Evolutionary conservation across 2,113 vertebrate genomes (phyloP).

Genomic region (Ptychochromis oligacanthus): DNA sequence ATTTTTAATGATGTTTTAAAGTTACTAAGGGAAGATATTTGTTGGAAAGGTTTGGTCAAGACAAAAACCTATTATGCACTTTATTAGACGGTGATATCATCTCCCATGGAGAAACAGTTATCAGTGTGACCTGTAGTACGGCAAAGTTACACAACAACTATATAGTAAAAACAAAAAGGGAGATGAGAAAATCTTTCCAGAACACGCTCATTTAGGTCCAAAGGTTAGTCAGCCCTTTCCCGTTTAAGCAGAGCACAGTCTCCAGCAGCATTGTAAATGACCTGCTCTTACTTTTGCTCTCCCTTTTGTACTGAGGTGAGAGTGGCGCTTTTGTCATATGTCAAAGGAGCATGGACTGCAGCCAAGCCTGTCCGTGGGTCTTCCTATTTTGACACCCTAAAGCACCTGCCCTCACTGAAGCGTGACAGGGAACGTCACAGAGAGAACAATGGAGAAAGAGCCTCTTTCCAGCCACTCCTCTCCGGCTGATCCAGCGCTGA

Average conservation of each 20-base stretch:
- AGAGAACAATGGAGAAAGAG: conserved; percentile 74
- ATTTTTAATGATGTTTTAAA: not conserved
- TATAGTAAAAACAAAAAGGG: conserved; percentile 37
- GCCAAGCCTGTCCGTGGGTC: conserved; percentile 75
- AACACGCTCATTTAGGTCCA: conserved; percentile 55
- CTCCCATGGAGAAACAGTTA: conserved; percentile 30
- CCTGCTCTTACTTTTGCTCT: conserved; percentile 63
- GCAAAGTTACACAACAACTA: conserved; percentile 2
- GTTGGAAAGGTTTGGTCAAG: not conserved
- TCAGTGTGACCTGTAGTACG: conserved; percentile 42
- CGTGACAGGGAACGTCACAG: conserved; percentile 67
- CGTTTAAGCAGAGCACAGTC: conserved; percentile 50
- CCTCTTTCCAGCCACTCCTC: conserved; percentile 70
- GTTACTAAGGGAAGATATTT: not conserved
- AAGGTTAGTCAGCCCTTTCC: conserved; percentile 71
- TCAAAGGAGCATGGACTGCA: conserved; percentile 77
- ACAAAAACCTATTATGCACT: not conserved
- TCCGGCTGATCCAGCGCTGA: conserved; percentile 47
- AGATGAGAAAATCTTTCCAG: conserved; percentile 76
- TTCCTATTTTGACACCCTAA: conserved; percentile 83
- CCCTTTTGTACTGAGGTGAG: conserved; percentile 59
- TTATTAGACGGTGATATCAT: conserved; percentile 2
- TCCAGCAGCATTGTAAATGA: conserved; percentile 50
- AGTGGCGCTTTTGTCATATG: conserved; percentile 78
- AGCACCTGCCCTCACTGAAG: conserved; percentile 78